Evolutionary conservation across 2,797 vertebrate species (phyloP), one percentile per base, ranked within the genome.

Genomic region (Labeo calbasu): DNA sequence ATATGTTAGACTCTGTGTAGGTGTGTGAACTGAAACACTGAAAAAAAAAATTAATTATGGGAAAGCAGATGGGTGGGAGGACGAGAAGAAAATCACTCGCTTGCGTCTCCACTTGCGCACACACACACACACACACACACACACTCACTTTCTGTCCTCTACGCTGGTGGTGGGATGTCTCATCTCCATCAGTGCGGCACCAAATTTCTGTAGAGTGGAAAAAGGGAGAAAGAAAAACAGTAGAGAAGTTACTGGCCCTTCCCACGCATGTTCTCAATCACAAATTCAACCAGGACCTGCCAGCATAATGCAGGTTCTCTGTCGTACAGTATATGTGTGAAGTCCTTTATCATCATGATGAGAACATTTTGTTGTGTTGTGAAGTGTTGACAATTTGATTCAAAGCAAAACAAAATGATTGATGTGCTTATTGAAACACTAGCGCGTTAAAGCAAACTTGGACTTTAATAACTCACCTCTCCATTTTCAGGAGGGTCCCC

Each of bases 131-230:
- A 96, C 91, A 99, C 98, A n/a, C n/a, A 55, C 70, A 43, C 23
- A 25, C 65, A 95, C 97, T 96, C 91, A 99, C 98, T 97, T 98
- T 90, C 96, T 96, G 85, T 99, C 97, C 88, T 98, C 97, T 55
- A 95, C 93, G 91, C 97, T 94, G 79, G 97, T 96, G 81, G 97
- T 97, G 66, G 97, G 97, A 87, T 98, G 97, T 84, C 96, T 96
- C 96, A 99, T 98, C 89, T 99, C 98, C 98, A 99, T 99, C 84
- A 99, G 90, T 0, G 96, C 97, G 0, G 94, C 96, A 91, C 97
- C 97, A 59, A 99, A 99, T 96, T 98, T 99, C 98, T 99, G 68
- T 11, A 89, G 71, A 12, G 40, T 77, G 51, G 65, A 81, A 80
- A 73, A 63, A 48, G 23, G 61, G 55, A 51, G 21, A 84, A 28